These are phyloP conservation scores for Scyliorhinus canicula DNA, from an alignment of 2,797 vertebrate species.

Conservation along the genomic window DNA sequence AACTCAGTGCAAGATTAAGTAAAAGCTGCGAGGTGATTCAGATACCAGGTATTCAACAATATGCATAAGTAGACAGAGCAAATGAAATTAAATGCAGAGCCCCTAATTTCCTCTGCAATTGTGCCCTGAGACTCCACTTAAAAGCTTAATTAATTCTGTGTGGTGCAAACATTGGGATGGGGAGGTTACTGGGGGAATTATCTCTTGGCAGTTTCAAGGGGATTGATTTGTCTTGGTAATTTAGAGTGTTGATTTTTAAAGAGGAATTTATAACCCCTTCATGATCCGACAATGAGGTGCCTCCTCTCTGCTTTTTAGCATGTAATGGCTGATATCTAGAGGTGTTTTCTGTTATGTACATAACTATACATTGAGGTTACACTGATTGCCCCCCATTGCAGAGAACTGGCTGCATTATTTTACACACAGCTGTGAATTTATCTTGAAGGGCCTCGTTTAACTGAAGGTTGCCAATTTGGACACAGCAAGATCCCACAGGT, in stretches of 20 bases:
- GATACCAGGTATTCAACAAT: background rate
- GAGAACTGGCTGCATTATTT: background rate
- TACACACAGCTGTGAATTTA: background rate
- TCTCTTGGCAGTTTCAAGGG: background rate
- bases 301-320: background rate
- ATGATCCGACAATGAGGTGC: background rate
- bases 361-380: too few species aligned
- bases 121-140: background rate
- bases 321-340: too few species aligned
- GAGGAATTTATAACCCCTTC: background rate
- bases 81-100: background rate
- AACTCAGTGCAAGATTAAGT: background rate
- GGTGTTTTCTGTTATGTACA: too few species aligned
- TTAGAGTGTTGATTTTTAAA: background rate
- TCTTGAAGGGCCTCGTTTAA: background rate
- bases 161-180: background rate
- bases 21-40: background rate
- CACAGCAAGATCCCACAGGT: background rate
- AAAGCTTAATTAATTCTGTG: background rate
- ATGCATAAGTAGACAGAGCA: background rate
- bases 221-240: background rate
- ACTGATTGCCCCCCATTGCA: background rate
- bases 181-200: background rate
- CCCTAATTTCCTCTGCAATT: background rate
- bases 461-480: background rate